phyloP scores from a whole-genome alignment of 2,113 vertebrate genomes.

The Phalacrocorax pelagicus region DNA sequence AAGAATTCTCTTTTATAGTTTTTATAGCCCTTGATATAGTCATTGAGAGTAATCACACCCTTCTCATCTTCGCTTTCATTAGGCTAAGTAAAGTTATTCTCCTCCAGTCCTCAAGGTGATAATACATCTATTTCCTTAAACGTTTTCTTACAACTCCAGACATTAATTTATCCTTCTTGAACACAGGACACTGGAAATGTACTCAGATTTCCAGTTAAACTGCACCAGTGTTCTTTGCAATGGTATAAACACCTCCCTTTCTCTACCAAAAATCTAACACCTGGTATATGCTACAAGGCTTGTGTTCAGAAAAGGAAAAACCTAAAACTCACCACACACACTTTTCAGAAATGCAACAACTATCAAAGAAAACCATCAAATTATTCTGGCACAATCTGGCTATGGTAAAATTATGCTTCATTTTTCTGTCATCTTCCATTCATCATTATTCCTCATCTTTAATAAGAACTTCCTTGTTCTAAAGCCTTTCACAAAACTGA shows the following conservation, averaged over 20 bases:
- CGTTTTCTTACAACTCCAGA: neutral
- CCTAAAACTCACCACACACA: too few relatives aligned
- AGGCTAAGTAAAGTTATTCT: neutral
- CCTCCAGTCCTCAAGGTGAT: neutral
- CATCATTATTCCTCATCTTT: neutral
- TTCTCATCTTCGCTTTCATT: neutral
- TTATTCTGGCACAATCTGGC: neutral
- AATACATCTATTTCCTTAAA: neutral
- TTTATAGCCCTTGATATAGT: neutral
- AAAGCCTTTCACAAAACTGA: neutral
- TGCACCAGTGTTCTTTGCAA: neutral
- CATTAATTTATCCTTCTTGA: neutral
- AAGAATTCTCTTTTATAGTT: neutral
- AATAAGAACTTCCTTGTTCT: neutral
- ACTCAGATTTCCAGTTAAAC: neutral
- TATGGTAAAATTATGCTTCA: neutral
- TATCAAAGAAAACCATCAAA: neutral
- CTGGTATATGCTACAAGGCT: neutral
- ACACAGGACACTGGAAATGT: accelerated
- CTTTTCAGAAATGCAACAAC: neutral
- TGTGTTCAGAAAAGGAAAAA: neutral
- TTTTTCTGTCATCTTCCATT: neutral
- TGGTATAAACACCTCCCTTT: neutral
- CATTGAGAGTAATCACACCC: neutral
- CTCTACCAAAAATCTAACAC: neutral